Base-by-base conservation (phyloP, 2,888 invertebrate species). In the Frankliniella intonsa region DNA sequence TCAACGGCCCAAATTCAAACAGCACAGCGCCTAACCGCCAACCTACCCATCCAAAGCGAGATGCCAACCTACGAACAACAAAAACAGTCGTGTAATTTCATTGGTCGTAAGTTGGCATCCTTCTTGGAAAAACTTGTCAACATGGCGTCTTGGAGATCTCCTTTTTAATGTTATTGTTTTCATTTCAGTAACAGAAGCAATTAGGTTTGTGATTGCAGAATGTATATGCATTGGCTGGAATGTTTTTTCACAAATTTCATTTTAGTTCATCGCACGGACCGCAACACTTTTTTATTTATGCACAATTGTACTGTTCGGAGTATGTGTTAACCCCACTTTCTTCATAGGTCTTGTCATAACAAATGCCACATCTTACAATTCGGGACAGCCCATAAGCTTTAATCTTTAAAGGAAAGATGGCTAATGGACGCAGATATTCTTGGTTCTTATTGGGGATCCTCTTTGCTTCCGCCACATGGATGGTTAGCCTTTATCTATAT, bases 391-490 rank as follows among this genome's bases (percentile, higher is more conserved):
- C 55, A 55, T 2, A 55, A 7, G 17, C 14, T 7, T 62, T 17
- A 19, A 17, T 3, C 11, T 62, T 17, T 17, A 7, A 7, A 10
- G 62, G 1, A 62, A 9, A 76, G 25, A 76, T 76, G 69, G 69
- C 69, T 5, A 76, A 76, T 25, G 69, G 88, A 89, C 50, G 87
- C 88, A 10, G 88, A 55, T 88, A 88, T 83, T 85, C 87, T 65
- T 93, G 94, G 0, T 95, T 95, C 87, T 86, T 94, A 65, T 92
- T 91, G 87, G 94, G 94, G 49, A 92, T 94, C 83, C 87, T 93
- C 82, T 91, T 94, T 86, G 94, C 94, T 0, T 94, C 94, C 0
- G 86, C 92, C 69, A 94, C 94, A 82, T 95, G 94, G 94, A 89
- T 90, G 76, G 88, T 94, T 81, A 93, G 93, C 81, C 87, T 94